A percentile compares a stretch with the other conserved stretches of the same genome.
Conservation (phyloP, 2,888 invertebrate genomes). For the Phaedon cochleariae region DNA sequence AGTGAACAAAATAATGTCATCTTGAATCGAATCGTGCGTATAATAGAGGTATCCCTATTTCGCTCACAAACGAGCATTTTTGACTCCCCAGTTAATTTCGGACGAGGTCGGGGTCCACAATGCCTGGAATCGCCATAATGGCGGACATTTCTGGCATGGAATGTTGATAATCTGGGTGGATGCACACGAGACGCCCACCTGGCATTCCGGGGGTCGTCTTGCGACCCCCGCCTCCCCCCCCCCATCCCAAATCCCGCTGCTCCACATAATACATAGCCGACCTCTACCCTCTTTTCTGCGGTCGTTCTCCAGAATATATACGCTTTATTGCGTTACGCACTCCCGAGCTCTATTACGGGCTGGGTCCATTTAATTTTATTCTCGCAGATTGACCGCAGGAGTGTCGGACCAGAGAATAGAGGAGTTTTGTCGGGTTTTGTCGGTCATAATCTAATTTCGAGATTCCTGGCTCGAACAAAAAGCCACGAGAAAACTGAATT, state of each 20-base stretch:
- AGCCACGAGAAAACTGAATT: not conserved
- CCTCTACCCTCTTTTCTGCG: slow-evolving; percentile 32
- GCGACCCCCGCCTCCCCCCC: slow-evolving; percentile 41
- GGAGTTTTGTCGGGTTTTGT: slow-evolving; percentile 20
- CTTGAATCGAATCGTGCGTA: too few species aligned
- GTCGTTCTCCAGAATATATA: slow-evolving; percentile 33
- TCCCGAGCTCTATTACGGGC: slow-evolving; percentile 39
- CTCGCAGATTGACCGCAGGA: slow-evolving; percentile 40
- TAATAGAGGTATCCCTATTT: not conserved
- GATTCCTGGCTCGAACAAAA: not conserved
- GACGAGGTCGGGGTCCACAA: slow-evolving; percentile 38
- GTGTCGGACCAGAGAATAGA: slow-evolving; percentile 10
- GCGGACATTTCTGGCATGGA: slow-evolving; percentile 56
- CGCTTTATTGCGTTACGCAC: slow-evolving; percentile 49
- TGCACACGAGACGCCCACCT: slow-evolving; percentile 45
- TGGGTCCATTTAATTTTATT: slow-evolving; percentile 43
- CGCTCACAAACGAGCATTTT: not conserved
- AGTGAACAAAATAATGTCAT: too few species aligned
- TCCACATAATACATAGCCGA: slow-evolving; percentile 34
- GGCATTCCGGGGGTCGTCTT: slow-evolving; percentile 54
- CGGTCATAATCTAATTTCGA: slow-evolving; percentile 23
- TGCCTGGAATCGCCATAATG: slow-evolving; percentile 53
- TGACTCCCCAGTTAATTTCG: not conserved
- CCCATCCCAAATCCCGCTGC: too few species aligned
- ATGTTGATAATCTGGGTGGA: slow-evolving; percentile 58